These are phyloP conservation scores for Microctenopoma steveboyesi DNA, from an alignment of 2,797 vertebrate genomes.

Conservation along the genomic window DNA sequence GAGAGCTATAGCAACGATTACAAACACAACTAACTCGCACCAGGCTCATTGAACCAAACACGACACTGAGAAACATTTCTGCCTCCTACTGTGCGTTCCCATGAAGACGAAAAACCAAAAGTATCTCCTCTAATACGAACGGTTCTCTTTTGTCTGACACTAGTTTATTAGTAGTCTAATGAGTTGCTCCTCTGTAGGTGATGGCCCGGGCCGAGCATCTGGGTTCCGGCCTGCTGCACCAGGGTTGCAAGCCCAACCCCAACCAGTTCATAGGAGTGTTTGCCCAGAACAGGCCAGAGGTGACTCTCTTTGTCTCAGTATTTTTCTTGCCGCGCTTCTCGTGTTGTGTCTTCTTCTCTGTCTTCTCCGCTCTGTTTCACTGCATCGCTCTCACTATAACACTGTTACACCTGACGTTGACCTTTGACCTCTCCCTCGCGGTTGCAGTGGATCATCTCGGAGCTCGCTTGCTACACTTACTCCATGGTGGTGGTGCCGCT, in stretches of 20 bases:
- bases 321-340: background rate
- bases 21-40: background rate
- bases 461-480: conserved; percentile 97
- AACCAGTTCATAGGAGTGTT: conserved; percentile 96
- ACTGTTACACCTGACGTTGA: background rate
- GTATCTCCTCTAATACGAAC: too few species aligned
- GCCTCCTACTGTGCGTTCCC: background rate
- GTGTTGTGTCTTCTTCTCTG: background rate
- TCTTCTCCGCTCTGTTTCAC: background rate
- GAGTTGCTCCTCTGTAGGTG: conserved; percentile 81
- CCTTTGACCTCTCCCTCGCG: conserved; percentile 38
- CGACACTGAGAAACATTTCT: background rate
- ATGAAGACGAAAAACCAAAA: background rate
- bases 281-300: conserved; percentile 98
- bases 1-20: background rate
- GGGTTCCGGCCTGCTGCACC: conserved; percentile 93
- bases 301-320: conserved; percentile 53
- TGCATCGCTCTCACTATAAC: background rate
- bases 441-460: conserved; percentile 95
- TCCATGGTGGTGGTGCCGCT: conserved; percentile 98
- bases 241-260: conserved; percentile 88
- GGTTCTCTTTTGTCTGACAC: too few species aligned
- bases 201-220: conserved; percentile 91
- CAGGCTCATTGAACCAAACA: background rate
- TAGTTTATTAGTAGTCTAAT: background rate